Percentiles rank a stretch among this genome's conserved stretches.
Evolutionary conservation across 1,140 invertebrate species (phyloP).

Genomic region (Ostrea denselamellosa): DNA sequence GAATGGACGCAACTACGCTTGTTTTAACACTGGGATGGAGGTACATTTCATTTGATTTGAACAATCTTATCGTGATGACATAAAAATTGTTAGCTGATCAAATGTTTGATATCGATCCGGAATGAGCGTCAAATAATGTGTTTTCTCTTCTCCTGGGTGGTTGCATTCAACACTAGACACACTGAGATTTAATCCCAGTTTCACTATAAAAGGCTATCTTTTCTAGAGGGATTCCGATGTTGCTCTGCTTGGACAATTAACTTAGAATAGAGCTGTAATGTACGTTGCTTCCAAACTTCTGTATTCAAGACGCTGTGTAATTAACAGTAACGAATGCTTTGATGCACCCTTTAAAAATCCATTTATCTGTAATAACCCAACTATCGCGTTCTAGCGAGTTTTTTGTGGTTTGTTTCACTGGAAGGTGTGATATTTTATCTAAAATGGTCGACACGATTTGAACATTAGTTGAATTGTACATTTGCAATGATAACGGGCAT

Average conservation of each 20-base stretch:
- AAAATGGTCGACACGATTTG: not conserved
- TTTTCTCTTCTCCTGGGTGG: not conserved
- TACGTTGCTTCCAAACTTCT: not conserved
- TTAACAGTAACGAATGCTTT: not conserved
- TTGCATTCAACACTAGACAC: not conserved
- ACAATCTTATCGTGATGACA: not conserved
- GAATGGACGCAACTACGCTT: not conserved
- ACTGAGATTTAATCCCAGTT: not conserved
- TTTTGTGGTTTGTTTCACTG: conserved; percentile 4
- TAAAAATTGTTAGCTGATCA: not conserved
- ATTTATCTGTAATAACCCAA: not conserved
- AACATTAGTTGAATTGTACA: not conserved
- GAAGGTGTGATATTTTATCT: conserved; percentile 13
- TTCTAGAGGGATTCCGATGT: not conserved
- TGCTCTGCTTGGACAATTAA: not conserved
- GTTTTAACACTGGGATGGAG: not conserved
- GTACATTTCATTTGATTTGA: not conserved
- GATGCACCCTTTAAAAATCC: conserved; percentile 1
- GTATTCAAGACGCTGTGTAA: not conserved
- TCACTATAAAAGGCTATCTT: not conserved
- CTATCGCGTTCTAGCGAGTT: not conserved
- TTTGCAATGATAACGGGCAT: conserved; percentile 17
- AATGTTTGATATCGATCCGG: not conserved
- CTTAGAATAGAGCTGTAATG: not conserved
- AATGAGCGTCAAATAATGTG: not conserved